Evolutionary conservation across 2,113 vertebrate genomes (phyloP), one percentile per base, ranked within the genome.

Genomic region (Phycodurus eques): DNA sequence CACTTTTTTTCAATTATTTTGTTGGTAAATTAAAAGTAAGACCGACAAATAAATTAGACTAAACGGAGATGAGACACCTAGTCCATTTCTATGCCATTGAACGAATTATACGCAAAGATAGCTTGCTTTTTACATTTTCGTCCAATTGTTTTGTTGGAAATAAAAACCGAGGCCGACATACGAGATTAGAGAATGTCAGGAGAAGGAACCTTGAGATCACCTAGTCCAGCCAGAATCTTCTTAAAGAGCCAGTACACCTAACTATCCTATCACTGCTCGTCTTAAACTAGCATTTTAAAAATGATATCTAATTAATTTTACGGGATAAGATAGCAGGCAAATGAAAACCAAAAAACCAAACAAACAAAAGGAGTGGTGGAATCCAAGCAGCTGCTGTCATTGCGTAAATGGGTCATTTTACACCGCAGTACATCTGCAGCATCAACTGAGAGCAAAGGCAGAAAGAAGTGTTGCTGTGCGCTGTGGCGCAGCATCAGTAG

Each of bases 401-500:
- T 31, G 64, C 64, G 22, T 9, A n/a, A 56, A 9, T 14, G 19
- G 35, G 47, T 35, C n/a, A 43, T 87, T 89, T 90, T 91, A 90
- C 27, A 27, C 91, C 91, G 90, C 92, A 93, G 82, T 92, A 89
- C 88, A 88, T 90, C 91, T 76, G 88, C 87, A 84, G 86, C 73
- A 70, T 68, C 74, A 43, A n/a, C 77, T 15, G 66, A 60, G 79
- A 62, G 76, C 64, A 57, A 39, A 39, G 53, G 20, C 20, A 56
- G 53, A 51, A 39, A 39, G 4, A 39, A 39, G 35, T 39, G 67
- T 81, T 43, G 19, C 51, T 53, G 53, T 6, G 35, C 35, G 73
- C 71, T 67, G 81, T 72, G 77, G 76, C 79, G 79, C 9, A 78
- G 73, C 60, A 53, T 33, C 49, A 49, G 35, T 39, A 3, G 69